A percentile compares a stretch with the other conserved stretches of the same genome.
These are phyloP conservation scores for Ciconia boyciana DNA, from an alignment of 2,113 vertebrate genomes.

Conservation along the genomic window DNA sequence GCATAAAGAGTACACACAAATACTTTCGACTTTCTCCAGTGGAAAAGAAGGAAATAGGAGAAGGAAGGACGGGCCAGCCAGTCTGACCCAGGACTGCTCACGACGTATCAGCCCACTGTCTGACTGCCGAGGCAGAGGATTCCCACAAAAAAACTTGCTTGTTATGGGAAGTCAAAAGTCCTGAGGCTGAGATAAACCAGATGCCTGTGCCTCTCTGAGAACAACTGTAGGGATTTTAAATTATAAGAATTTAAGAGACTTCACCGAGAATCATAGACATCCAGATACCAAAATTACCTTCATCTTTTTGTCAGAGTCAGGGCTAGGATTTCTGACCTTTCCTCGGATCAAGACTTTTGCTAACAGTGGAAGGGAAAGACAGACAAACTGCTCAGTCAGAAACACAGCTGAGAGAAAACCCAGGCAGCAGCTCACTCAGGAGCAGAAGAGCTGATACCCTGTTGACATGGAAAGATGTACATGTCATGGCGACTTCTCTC, in stretches of 20 bases:
- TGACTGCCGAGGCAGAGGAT: neutral
- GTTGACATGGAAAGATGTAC: neutral
- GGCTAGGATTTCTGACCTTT: neutral
- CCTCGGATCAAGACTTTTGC: neutral
- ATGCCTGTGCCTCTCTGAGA: neutral
- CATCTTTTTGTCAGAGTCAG: neutral
- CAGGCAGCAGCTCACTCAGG: neutral
- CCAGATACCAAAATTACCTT: neutral
- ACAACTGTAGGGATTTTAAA: neutral
- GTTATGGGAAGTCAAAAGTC: neutral
- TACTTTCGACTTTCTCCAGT: neutral
- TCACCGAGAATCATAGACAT: neutral
- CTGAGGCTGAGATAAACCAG: slow-evolving; percentile 2
- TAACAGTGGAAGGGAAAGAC: neutral
- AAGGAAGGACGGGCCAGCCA: neutral
- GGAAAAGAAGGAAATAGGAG: neutral
- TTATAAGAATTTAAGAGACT: neutral
- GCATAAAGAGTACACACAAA: neutral
- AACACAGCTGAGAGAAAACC: neutral
- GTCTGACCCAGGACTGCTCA: neutral
- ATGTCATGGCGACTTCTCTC: neutral
- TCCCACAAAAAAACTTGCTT: neutral
- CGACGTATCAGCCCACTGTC: neutral
- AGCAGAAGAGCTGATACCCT: neutral
- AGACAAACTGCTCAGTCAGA: neutral